These are phyloP conservation scores for Drosophila colorata DNA, from an alignment of 2,888 invertebrate genomes.

Conservation along the genomic window DNA sequence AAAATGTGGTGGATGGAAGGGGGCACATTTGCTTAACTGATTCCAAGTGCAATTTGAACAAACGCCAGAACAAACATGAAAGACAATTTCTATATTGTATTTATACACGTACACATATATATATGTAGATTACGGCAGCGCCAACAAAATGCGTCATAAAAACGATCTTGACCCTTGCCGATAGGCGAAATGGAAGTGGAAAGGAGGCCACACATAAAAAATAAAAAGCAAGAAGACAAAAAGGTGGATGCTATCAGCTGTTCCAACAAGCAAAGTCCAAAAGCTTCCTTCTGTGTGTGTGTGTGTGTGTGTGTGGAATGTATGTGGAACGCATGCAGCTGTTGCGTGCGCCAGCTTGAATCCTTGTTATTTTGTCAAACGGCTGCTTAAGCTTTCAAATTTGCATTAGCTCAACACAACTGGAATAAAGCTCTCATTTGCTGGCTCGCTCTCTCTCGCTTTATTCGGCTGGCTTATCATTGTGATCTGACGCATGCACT, in stretches of 20 bases:
- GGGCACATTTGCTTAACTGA: slow-evolving; percentile 41
- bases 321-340: slow-evolving; percentile 6
- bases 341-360: background rate
- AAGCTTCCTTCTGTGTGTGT: slow-evolving; percentile 12
- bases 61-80: slow-evolving; percentile 17
- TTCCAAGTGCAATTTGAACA: slow-evolving; percentile 55
- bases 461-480: slow-evolving; percentile 11
- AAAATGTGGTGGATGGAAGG: background rate
- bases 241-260: slow-evolving; percentile 21
- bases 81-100: slow-evolving; percentile 11
- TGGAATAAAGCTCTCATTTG: background rate
- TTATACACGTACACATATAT: background rate
- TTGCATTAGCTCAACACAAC: too few species aligned
- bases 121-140: slow-evolving; percentile 23
- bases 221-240: background rate
- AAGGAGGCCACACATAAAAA: background rate
- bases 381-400: slow-evolving; percentile 2
- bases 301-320: background rate
- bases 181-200: slow-evolving; percentile 6
- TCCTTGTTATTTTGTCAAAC: background rate
- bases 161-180: slow-evolving; percentile 45
- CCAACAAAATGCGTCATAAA: slow-evolving; percentile 48
- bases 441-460: background rate
- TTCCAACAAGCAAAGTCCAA: slow-evolving; percentile 21
- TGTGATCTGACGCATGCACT: slow-evolving; percentile 33